Conservation (phyloP, 37 sponge, comb jelly and placozoan species). For the Bolinopsis microptera region DNA sequence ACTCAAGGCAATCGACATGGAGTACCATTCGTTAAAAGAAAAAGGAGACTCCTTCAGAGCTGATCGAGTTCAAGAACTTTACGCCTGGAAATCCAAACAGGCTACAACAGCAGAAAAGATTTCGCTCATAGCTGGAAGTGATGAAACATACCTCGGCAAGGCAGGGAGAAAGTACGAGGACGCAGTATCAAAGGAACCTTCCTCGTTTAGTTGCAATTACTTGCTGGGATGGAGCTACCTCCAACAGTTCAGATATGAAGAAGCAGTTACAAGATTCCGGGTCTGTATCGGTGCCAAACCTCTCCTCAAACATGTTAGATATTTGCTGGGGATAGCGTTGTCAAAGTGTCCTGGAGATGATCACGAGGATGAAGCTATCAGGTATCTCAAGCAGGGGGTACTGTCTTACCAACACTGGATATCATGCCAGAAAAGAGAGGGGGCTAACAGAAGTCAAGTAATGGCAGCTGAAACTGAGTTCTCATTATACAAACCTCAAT, state of each 20-base stretch:
- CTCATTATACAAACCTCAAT: slow-evolving; percentile 27
- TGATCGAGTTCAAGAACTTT: slow-evolving; percentile 88
- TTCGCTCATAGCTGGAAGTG: not conserved
- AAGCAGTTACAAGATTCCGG: slow-evolving; percentile 74
- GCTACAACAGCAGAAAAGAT: slow-evolving; percentile 66
- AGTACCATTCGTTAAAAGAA: slow-evolving; percentile 86
- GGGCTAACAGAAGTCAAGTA: not conserved
- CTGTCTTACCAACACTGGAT: slow-evolving; percentile 53
- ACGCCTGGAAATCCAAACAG: slow-evolving; percentile 93
- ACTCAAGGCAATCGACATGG: slow-evolving; percentile 92
- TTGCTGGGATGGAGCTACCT: slow-evolving; percentile 81
- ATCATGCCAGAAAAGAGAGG: slow-evolving; percentile 37
- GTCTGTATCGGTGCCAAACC: slow-evolving; percentile 76
- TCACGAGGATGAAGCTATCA: not conserved
- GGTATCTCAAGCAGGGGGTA: slow-evolving; percentile 50
- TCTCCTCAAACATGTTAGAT: slow-evolving; percentile 69
- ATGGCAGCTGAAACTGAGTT: slow-evolving; percentile 48
- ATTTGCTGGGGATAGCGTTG: slow-evolving; percentile 65
- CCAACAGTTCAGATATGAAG: slow-evolving; percentile 72
- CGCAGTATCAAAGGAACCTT: slow-evolving; percentile 73
- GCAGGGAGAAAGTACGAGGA: slow-evolving; percentile 82
- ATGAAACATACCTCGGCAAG: slow-evolving; percentile 77
- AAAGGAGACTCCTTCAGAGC: slow-evolving; percentile 81
- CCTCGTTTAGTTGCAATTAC: slow-evolving; percentile 71
- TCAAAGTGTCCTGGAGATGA: not conserved